These are phyloP conservation scores for Dromas ardeola DNA, from an alignment of 2,113 vertebrate genomes.

Conservation along the genomic window DNA sequence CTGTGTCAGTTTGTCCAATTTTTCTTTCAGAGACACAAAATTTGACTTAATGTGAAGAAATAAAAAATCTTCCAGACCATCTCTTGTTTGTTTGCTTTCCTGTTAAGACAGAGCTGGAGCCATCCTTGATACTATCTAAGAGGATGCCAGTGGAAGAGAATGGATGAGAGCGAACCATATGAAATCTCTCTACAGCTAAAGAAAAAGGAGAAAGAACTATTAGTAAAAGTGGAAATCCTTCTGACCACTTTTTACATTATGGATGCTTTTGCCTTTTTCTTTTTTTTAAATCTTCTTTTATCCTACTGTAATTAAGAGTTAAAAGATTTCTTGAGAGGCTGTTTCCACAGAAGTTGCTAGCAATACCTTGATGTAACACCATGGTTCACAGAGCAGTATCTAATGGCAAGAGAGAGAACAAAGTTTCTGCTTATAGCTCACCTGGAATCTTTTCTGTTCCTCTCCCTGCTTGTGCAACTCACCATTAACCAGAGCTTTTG, in stretches of 20 bases:
- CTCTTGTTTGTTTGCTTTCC: not conserved
- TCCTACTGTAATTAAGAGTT: not conserved
- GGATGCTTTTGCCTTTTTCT: not conserved
- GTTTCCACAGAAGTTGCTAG: not conserved
- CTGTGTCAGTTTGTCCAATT: not conserved
- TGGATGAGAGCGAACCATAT: rapidly evolving
- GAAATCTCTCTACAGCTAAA: not conserved
- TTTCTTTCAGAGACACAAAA: not conserved
- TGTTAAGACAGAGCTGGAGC: not conserved
- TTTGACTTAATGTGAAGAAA: not conserved
- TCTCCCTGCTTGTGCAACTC: not conserved
- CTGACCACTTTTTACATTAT: not conserved
- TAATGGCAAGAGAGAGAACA: not conserved
- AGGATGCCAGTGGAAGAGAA: not conserved
- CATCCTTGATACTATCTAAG: not conserved
- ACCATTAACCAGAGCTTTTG: not conserved
- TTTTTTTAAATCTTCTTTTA: not conserved
- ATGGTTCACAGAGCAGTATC: not conserved
- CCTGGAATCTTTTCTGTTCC: not conserved
- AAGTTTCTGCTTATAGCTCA: not conserved
- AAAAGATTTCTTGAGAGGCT: not conserved
- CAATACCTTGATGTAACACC: not conserved
- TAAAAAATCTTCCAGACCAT: not conserved
- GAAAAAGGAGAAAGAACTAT: not conserved
- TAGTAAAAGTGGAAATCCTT: not conserved